Evolutionary conservation across 2,113 vertebrate species (phyloP).

Genomic region (Chroicocephalus ridibundus): DNA sequence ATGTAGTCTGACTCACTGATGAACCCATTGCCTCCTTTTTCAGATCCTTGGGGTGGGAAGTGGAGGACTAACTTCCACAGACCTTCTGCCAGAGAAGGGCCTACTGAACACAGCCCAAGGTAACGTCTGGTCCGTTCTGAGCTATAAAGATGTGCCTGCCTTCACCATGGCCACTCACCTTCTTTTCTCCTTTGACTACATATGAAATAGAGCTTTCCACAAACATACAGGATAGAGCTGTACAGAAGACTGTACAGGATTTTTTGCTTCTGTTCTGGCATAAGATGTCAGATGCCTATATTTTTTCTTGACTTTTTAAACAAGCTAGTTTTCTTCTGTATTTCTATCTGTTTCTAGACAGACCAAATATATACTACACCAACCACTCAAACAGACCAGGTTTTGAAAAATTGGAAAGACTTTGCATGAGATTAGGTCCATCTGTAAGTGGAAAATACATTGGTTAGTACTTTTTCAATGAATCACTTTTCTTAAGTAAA

Average conservation of each 20-base stretch:
- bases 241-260: accelerated
- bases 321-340: background rate
- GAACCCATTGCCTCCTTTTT: background rate
- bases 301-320: background rate
- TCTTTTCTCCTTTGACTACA: background rate
- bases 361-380: background rate
- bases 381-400: background rate
- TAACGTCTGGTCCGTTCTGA: background rate
- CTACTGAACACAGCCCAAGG: background rate
- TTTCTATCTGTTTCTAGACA: background rate
- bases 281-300: background rate
- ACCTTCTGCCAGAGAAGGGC: background rate
- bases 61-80: background rate
- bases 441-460: background rate
- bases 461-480: background rate
- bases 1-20: background rate
- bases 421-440: background rate
- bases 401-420: background rate
- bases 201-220: background rate
- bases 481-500: background rate
- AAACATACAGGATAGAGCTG: background rate
- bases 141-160: background rate
- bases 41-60: background rate
- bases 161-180: background rate
- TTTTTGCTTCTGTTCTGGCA: background rate